Evolutionary conservation across 2,797 vertebrate genomes (phyloP).

Genomic region (Nannoperca australis): DNA sequence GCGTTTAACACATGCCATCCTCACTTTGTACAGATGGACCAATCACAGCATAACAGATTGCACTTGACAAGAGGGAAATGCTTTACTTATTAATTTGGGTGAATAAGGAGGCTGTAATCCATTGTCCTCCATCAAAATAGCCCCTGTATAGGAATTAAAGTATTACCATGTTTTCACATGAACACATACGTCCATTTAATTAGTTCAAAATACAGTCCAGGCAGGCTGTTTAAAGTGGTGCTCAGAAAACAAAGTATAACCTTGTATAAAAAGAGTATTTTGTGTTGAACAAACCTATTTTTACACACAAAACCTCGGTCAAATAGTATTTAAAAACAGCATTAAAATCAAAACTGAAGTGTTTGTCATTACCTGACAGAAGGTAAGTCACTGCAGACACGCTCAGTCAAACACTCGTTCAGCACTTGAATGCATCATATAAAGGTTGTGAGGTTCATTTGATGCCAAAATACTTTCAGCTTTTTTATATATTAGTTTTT

Average conservation of each 20-base stretch:
- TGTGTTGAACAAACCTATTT: conserved; percentile 51
- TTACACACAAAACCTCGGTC: conserved; percentile 35
- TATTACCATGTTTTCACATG: neutral
- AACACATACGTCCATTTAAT: neutral
- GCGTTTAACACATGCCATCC: conserved; percentile 15
- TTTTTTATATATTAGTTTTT: neutral
- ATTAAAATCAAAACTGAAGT: neutral
- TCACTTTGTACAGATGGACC: conserved; percentile 29
- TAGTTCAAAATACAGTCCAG: conserved; percentile 1
- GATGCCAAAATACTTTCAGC: conserved; percentile 20
- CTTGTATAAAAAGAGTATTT: conserved; percentile 60
- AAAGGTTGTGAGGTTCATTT: neutral
- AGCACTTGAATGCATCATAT: neutral
- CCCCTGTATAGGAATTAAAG: conserved; percentile 2
- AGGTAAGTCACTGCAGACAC: neutral
- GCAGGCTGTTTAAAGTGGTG: conserved; percentile 4
- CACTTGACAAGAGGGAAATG: neutral
- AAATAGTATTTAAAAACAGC: conserved; percentile 1
- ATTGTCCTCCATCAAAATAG: neutral
- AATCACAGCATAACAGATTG: neutral
- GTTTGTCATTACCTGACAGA: neutral
- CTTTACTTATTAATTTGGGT: neutral
- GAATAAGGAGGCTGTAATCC: neutral
- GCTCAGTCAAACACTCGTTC: neutral
- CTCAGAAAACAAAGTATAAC: conserved; percentile 14